Evolutionary conservation across 2,797 vertebrate species (phyloP), one percentile per base, ranked within the genome.

Genomic region (Centropyge bicolor): DNA sequence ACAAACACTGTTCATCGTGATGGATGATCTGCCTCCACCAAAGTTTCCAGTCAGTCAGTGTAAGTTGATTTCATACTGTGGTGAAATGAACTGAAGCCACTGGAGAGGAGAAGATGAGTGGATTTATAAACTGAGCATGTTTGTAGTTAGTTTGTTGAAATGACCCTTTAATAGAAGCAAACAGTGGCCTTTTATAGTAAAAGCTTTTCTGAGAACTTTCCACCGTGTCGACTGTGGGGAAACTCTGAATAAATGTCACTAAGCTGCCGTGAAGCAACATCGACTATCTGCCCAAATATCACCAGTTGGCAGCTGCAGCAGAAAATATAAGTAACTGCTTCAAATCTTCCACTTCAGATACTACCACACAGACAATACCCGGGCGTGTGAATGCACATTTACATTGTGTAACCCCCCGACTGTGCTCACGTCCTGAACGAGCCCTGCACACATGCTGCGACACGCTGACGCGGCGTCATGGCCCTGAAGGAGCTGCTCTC

Each of bases 401-500:
- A 20, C 2, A 1, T 81, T 71, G 81, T 66, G 76, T 41, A 81
- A 90, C 63, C 66, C 60, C 19, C 8, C 6, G 6, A 61, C 13
- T 56, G 55, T 60, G 20, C n/a, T 48, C 40, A 72, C 55, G 35
- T 38, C 35, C 38, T 59, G 27, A 74, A 43, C 72, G 64, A 62
- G 63, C 48, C 52, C 65, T 54, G 51, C 56, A 38, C 14, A 27
- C 86, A 57, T 68, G 88, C 84, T 78, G 62, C 8, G 20, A 76
- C 84, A 82, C 8, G 83, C 59, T 31, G 46, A 82, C 8, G 27
- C 27, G 27, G 0, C 46, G 41, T 27, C 13, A 1, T 38, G 1
- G 43, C 36, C 6, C n/a, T 63, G 19, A 60, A 62, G 48, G 46
- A 24, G 31, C 11, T 45, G 41, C 52, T 60, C 14, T 52, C 17